Conservation (phyloP, 2,888 invertebrate genomes). For the Anorthoa munda region DNA sequence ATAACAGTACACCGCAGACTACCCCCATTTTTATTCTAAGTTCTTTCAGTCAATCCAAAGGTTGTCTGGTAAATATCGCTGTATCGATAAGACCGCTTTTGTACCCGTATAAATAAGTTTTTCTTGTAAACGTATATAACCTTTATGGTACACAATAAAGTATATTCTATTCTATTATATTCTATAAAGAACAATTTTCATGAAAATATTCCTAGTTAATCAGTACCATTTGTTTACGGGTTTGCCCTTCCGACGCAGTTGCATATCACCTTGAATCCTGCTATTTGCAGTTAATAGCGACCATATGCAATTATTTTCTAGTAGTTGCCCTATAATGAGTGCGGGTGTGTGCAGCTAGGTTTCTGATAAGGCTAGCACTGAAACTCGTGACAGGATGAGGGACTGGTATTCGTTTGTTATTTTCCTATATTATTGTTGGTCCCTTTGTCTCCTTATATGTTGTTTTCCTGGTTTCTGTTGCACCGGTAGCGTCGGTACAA, state of each 20-base stretch:
- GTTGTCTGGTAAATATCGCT: too few species aligned
- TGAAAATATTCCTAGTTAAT: not conserved
- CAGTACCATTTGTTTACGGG: not conserved
- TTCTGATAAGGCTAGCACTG: constrained; percentile 28
- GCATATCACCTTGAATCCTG: constrained; percentile 11
- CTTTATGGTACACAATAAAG: too few species aligned
- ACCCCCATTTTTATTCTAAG: too few species aligned
- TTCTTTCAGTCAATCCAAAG: too few species aligned
- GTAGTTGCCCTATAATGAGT: constrained; percentile 47
- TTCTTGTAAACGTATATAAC: too few species aligned
- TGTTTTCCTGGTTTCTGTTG: constrained; percentile 26
- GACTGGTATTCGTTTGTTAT: constrained; percentile 20
- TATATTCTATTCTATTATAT: too few species aligned
- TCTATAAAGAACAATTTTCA: not conserved
- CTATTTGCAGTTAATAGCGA: constrained; percentile 34
- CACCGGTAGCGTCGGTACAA: constrained; percentile 4
- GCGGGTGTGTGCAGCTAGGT: constrained; percentile 27
- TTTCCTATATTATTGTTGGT: constrained; percentile 34
- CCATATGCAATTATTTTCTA: constrained; percentile 26
- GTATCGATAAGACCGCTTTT: too few species aligned
- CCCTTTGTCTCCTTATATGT: not conserved
- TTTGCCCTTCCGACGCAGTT: constrained; percentile 23
- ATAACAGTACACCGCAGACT: too few species aligned
- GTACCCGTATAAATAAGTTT: too few species aligned
- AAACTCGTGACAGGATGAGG: constrained; percentile 53